Base-by-base conservation (phyloP, 2,797 vertebrate species). In the Champsocephalus esox region DNA sequence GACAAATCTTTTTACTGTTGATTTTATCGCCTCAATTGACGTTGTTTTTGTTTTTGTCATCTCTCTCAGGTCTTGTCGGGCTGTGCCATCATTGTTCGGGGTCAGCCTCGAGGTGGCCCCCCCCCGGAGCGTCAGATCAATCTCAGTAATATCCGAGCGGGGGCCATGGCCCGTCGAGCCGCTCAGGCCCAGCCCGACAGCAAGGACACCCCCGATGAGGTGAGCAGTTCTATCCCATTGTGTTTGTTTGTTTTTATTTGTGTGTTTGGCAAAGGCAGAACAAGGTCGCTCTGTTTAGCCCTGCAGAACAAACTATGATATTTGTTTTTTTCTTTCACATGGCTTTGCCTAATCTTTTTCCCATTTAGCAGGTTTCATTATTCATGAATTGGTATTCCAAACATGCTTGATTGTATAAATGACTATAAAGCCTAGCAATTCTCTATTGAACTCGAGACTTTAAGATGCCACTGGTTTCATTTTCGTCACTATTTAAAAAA, bases 71-170 rank as follows among this genome's bases (percentile, higher is more conserved):
- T 98, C 59, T 94, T 99, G 65, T 99, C 98, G 0, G 98, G 98
- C 65, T 98, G 97, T 38, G 97, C 97, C 74, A 97, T 99, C 93
- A 99, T 99, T 55, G 98, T 99, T 14, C 93, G 98, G 8, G 98
- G 98, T 9, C 98, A 99, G 88, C 98, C 98, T 46, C 95, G 97
- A 5, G 98, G 98, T 0, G 98, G 98, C 0, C 98, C 98, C 0
- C 98, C 98, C 24, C 98, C 98, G 0, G 98, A 99, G 83, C 95
- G 97, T 9, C 98, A 99, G 93, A 98, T 99, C 92, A 99, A 99
- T 91, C 96, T 99, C 58, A 99, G 98, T 90, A 99, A 99, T 88
- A 96, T 99, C 81, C 96, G 98, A 0, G 95, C 97, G 0, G 97
- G 97, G 5, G 95, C 93, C 76, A 95, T 98, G 2, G 98, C 97